A percentile compares a stretch with the other conserved stretches of the same genome.
These are phyloP conservation scores for Nannobrachium achirus DNA, from an alignment of 2,113 vertebrate species.

Conservation along the genomic window DNA sequence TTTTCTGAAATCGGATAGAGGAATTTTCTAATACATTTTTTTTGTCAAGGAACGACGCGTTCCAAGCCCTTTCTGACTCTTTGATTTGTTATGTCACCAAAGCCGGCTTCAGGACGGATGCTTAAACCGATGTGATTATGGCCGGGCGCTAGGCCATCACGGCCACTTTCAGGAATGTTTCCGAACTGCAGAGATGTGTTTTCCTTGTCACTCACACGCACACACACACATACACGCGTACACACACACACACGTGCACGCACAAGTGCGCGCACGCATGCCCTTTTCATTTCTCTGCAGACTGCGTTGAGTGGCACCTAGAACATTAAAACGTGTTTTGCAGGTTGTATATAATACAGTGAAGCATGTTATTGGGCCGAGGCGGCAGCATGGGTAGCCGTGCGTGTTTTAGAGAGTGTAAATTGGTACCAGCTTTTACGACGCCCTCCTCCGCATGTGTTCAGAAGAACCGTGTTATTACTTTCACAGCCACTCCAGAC, in stretches of 20 bases:
- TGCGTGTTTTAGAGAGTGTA: conserved; percentile 28
- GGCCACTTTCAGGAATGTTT: background rate
- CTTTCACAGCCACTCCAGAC: conserved; percentile 38
- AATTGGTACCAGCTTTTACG: conserved; percentile 66
- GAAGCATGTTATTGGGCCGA: conserved; percentile 1
- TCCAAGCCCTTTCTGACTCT: background rate
- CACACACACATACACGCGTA: too few species aligned
- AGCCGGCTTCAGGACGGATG: background rate
- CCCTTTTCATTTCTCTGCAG: too few species aligned
- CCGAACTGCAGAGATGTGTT: background rate
- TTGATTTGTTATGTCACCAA: conserved; percentile 1
- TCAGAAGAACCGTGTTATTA: conserved; percentile 31
- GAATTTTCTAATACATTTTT: conserved; percentile 30
- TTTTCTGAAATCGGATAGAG: conserved; percentile 23
- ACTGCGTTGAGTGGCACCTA: background rate
- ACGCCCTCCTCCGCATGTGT: conserved; percentile 43
- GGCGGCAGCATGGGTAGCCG: conserved; percentile 7
- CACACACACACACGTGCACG: too few species aligned
- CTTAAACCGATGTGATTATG: conserved; percentile 11
- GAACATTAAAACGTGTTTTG: background rate
- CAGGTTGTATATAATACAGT: background rate
- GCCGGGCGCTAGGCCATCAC: background rate
- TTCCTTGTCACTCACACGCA: too few species aligned
- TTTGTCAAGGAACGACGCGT: background rate
- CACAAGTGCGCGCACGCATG: too few species aligned